Conservation (phyloP, 2,888 invertebrate species). For the Andricus quercusramuli region DNA sequence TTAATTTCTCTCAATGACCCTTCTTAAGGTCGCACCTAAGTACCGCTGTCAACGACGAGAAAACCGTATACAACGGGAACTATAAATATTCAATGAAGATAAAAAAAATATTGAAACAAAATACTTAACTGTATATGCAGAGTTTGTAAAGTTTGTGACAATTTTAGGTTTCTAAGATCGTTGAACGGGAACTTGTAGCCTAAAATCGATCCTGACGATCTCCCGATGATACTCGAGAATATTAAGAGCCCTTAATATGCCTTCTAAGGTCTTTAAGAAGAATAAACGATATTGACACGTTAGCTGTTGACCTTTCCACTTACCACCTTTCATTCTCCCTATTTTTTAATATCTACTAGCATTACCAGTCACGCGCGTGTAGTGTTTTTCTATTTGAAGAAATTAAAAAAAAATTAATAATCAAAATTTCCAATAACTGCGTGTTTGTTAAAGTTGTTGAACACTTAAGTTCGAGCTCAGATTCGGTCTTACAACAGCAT, state of each 20-base stretch:
- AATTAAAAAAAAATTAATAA: no score
- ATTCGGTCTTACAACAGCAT: no score
- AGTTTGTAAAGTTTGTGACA: constrained; percentile 34
- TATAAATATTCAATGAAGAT: constrained; percentile 27
- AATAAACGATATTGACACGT: constrained; percentile 68
- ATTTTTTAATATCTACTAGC: background rate
- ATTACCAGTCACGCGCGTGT: no score
- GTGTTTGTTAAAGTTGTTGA: no score
- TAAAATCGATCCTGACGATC: constrained; percentile 53
- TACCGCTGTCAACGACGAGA: constrained; percentile 21
- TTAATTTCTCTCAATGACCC: constrained; percentile 31
- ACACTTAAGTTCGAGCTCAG: no score
- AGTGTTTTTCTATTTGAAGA: no score
- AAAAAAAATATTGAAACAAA: background rate
- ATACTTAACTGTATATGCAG: constrained; percentile 11
- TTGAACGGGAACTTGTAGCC: constrained; percentile 28
- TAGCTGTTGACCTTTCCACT: constrained; percentile 34
- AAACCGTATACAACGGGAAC: constrained; percentile 5
- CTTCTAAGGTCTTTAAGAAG: constrained; percentile 63
- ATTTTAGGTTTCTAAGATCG: constrained; percentile 22
- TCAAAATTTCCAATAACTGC: no score
- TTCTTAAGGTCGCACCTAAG: constrained; percentile 18
- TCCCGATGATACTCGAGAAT: constrained; percentile 62
- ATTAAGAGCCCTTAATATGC: constrained; percentile 60
- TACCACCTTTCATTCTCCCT: background rate